Evolutionary conservation across 2,797 vertebrate species (phyloP), one percentile per base, ranked within the genome.

Genomic region (Synanceia verrucosa): DNA sequence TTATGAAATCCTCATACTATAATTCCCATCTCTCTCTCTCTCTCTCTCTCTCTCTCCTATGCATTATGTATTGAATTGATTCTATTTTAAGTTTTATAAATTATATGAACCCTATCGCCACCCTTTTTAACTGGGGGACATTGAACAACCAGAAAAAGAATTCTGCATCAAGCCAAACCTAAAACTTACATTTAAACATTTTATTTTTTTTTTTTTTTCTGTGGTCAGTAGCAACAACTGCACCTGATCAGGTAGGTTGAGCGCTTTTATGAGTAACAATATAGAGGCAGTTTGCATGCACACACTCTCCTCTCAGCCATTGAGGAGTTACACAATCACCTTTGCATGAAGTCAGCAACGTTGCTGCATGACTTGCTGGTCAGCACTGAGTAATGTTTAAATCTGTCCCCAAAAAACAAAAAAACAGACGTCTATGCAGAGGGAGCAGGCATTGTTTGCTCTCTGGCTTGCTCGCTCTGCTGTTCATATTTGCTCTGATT

Each of bases 201-300:
- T 61, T 66, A n/a, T 82, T 23, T 72, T 36, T 70, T 41, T 83
- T 59, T 81, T 57, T 62, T 58, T 82, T 75, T 68, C 91, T 91
- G 92, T 78, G 91, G 88, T 95, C 93, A 97, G 96, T 96, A 95
- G 94, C 91, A 86, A 95, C 96, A 86, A 76, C 89, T 87, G 85
- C 92, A 70, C 93, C 95, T 76, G 94, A 96, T 82, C 94, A 96
- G 96, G 96, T 97, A 97, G 95, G 90, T 92, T 88, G 50, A 47
- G 68, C 28, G 24, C 43, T 50, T 60, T 75, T 26, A 18, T 43
- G 44, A 59, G 46, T 68, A 16, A 37, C 65, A 37, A 31, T 61
- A 9, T 41, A 53, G 33, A 43, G 53, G 53, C 58, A 28, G 71
- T 74, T 73, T 88, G 86, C 90, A 89, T 90, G 84, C 46, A 78